Base-by-base conservation (phyloP, 2,888 invertebrate species). In the Aporophyla nigra region DNA sequence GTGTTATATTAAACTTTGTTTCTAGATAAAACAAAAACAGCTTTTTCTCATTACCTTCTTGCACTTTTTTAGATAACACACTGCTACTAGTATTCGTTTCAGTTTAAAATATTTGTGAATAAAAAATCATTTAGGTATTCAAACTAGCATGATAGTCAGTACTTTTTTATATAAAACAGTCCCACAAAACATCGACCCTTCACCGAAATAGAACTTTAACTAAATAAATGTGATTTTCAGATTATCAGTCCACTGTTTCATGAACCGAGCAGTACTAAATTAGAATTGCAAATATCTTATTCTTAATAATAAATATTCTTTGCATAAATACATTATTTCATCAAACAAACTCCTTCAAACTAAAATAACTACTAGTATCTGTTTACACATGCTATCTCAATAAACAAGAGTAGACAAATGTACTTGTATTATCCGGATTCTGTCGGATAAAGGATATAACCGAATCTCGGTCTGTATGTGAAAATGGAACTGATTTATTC, bases 401-500 rank as follows among this genome's bases (percentile, higher is more conserved):
- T 46, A 62, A 63, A 62, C 46, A 46, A 21, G 10, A 62, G 46
- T 16, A 54, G 33, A 74, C 46, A 62, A 74, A 62, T 33, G 62
- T 54, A 46, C 14, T 33, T 33, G 27, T 62, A 53, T 54, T 62
- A 54, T 62, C 46, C 53, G 74, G 62, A 74, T 74, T 62, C 53
- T 33, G 33, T 62, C 24, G 46, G 62, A 62, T 74, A 54, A 54
- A 74, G 46, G n/a, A 54, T 46, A 53, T 24, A 33, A 19, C 27
- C 27, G 51, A 21, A 62, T 27, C 43, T 73, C 27, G 16, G 43
- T 46, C 5, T 54, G 0, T 61, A 21, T 46, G n/a, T 62, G 46
- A 33, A 62, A 5, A 62, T 24, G n/a, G 62, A 54, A 62, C 74
- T 62, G 58, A 62, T 74, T 74, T 74, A n/a, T 74, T 73, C 9